These are phyloP conservation scores for Lottia scabra DNA, from an alignment of 2,888 invertebrate species.

Conservation along the genomic window DNA sequence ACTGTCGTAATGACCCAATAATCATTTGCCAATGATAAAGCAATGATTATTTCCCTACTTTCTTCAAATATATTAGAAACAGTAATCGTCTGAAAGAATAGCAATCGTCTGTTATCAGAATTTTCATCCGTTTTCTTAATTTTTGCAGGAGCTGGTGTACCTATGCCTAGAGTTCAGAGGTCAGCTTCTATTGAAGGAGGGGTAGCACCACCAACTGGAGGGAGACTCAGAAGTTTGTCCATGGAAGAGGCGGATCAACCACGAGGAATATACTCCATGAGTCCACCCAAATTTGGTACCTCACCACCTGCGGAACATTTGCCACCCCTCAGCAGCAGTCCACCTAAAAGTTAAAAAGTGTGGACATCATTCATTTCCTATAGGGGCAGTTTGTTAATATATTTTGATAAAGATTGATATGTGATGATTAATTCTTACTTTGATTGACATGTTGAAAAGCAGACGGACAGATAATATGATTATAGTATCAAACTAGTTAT, in stretches of 20 bases:
- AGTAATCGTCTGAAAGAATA: too few species aligned
- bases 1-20: too few species aligned
- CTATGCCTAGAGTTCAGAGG: constrained; percentile 84
- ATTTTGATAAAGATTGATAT: too few species aligned
- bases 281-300: constrained; percentile 52
- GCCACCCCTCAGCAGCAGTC: constrained; percentile 35
- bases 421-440: too few species aligned
- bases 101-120: too few species aligned
- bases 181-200: constrained; percentile 60
- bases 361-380: background rate
- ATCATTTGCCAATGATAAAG: too few species aligned
- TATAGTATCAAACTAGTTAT: too few species aligned
- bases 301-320: constrained; percentile 26
- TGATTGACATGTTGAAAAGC: too few species aligned
- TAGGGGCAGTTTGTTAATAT: background rate
- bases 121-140: too few species aligned
- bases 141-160: constrained; percentile 78
- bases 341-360: constrained; percentile 32
- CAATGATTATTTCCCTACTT: too few species aligned
- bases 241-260: constrained; percentile 69
- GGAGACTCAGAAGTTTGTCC: constrained; percentile 72
- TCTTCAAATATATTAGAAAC: too few species aligned
- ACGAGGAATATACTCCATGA: constrained; percentile 59
- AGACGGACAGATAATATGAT: too few species aligned
- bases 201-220: constrained; percentile 32